Evolutionary conservation across 2,888 invertebrate genomes (phyloP).

Genomic region (Eristalis intricaria): DNA sequence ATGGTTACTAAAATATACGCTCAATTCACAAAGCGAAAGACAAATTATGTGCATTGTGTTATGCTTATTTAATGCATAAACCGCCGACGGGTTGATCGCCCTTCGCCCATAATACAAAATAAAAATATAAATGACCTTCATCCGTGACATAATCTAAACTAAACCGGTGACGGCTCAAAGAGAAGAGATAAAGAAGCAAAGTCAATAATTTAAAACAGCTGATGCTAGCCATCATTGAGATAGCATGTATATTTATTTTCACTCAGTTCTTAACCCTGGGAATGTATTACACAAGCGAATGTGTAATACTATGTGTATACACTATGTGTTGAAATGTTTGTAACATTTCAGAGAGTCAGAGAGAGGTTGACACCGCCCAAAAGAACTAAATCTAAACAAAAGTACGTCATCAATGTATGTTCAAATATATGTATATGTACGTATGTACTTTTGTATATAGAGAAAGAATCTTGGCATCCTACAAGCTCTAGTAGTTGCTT

Average conservation of each 20-base stretch:
- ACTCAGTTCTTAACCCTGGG: not conserved
- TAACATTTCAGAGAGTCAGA: not conserved
- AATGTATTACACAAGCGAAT: not conserved
- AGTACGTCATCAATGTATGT: not conserved
- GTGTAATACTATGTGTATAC: not conserved
- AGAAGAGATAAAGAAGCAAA: not conserved
- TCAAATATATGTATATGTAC: not conserved
- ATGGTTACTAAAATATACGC: not conserved
- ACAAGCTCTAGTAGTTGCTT: not conserved
- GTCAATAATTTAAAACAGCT: slow-evolving; percentile 2
- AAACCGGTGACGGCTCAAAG: not conserved
- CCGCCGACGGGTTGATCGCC: slow-evolving; percentile 11
- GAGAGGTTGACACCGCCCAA: not conserved
- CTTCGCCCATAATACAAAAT: slow-evolving; percentile 18
- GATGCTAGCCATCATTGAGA: not conserved
- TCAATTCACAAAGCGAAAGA: not conserved
- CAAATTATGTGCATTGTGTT: not conserved
- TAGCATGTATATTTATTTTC: not conserved
- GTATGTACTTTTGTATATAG: not conserved
- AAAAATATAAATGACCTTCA: slow-evolving; percentile 35
- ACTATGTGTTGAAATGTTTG: not conserved
- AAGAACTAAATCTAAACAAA: not conserved
- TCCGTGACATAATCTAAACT: slow-evolving; percentile 10
- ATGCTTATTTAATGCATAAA: not conserved
- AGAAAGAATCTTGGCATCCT: not conserved